Conservation (phyloP, 1,140 invertebrate species). For the Magallana angulata region DNA sequence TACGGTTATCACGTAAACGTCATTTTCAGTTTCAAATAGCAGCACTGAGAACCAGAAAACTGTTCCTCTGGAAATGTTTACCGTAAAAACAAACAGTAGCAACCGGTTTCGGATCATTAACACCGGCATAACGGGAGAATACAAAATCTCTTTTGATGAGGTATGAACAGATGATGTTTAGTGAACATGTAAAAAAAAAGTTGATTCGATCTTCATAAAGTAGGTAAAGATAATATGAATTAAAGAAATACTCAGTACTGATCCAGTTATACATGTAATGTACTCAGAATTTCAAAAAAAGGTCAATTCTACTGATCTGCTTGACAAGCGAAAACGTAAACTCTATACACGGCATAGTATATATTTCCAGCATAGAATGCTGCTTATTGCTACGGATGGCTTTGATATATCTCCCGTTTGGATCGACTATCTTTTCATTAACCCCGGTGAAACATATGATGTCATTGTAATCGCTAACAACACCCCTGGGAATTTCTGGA, state of each 20-base stretch:
- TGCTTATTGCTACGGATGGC: slow-evolving; percentile 4
- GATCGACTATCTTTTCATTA: neutral
- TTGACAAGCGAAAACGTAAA: too few relatives aligned
- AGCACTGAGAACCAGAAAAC: neutral
- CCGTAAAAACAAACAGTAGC: neutral
- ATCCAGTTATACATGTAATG: too few relatives aligned
- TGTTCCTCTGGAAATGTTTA: neutral
- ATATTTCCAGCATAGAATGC: neutral
- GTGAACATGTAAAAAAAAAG: too few relatives aligned
- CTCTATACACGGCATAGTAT: neutral
- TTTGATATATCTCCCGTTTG: neutral
- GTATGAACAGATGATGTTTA: neutral
- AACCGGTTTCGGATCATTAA: neutral
- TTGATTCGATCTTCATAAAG: too few relatives aligned
- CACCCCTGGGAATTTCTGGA: slow-evolving; percentile 1
- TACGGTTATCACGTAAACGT: too few relatives aligned
- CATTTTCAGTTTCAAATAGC: neutral
- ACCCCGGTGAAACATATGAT: slow-evolving; percentile 3
- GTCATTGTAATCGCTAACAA: neutral
- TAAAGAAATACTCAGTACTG: too few relatives aligned
- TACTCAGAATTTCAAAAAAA: too few relatives aligned
- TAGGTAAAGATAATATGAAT: too few relatives aligned
- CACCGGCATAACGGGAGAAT: neutral
- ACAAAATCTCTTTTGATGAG: neutral
- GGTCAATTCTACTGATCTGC: too few relatives aligned